Conservation (phyloP, 1,140 invertebrate species). For the Ceratina calcarata region DNA sequence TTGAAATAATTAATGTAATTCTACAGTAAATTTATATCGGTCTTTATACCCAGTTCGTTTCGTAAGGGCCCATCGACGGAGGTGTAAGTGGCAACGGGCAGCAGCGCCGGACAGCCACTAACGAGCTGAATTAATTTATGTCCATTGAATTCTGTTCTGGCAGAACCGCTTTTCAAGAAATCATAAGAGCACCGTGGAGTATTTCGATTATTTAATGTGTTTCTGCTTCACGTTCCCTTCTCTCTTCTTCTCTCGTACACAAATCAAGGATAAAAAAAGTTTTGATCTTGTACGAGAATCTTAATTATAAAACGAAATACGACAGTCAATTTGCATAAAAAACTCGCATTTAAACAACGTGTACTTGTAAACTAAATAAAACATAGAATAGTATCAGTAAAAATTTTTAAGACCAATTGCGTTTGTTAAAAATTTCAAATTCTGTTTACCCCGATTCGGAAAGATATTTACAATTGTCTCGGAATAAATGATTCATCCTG, state of each 20-base stretch:
- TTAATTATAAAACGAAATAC: not conserved
- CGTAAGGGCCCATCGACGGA: slow-evolving; percentile 18
- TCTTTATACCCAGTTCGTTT: slow-evolving; percentile 10
- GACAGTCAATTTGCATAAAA: no score
- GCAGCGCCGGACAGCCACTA: slow-evolving; percentile 51
- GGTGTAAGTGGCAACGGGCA: slow-evolving; percentile 32
- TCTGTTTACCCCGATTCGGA: not conserved
- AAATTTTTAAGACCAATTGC: no score
- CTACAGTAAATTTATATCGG: not conserved
- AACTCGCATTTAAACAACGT: no score
- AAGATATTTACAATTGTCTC: not conserved
- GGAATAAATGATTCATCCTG: not conserved
- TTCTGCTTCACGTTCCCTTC: not conserved
- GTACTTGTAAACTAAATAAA: no score
- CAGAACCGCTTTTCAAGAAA: slow-evolving; percentile 66
- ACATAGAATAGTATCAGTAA: no score
- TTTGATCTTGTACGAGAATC: slow-evolving; percentile 23
- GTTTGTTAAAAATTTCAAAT: not conserved
- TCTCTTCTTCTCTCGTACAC: not conserved
- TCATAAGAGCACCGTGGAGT: slow-evolving; percentile 61
- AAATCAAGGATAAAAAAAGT: not conserved
- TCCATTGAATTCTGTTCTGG: slow-evolving; percentile 65
- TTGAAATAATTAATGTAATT: not conserved
- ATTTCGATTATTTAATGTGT: slow-evolving; percentile 63
- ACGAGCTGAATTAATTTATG: slow-evolving; percentile 76